Base-by-base conservation (phyloP, 1,140 invertebrate species). In the Musca domestica region DNA sequence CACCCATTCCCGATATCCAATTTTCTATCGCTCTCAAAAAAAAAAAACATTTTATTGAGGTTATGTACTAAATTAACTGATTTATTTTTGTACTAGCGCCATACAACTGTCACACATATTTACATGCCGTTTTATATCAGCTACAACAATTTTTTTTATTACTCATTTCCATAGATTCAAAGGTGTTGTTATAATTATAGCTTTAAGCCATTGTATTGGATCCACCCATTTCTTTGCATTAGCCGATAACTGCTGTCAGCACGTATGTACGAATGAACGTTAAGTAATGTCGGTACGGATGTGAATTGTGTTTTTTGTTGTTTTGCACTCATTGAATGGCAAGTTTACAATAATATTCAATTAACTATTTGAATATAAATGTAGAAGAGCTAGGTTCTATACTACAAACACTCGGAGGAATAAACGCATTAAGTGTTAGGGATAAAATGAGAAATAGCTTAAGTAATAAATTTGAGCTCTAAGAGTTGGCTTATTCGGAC, bases 331-430 rank as follows among this genome's bases (percentile, higher is more conserved):
- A 41, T 10, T 41, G 34, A 41, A 41, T 41, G 34, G 64, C 67
- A 70, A 68, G 71, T 70, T 70, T 73, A 76, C 76, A 77, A 77
- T 77, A 77, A 77, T 77, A 77, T 77, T 77, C 76, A 77, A 77
- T 77, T 77, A 77, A 77, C 76, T 76, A 77, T 77, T 77, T 77
- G 76, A 77, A 77, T 77, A 77, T 74, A 74, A 77, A 77, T 77
- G 76, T 77, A 77, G 77, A 72, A 77, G 74, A 74, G 76, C 68
- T 67, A 41, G 6, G 10, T 30, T 3, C 27, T 30, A 30, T 30
- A 30, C 27, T 30, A 30, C 3, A 30, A 30, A 4, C 27, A 30
- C 27, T 41, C 12, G 10, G 34, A 12, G 34, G 2, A 12, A 41
- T 5, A 12, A 41, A 41, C 34, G 34, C 10, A 41, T 41, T 41